Base-by-base conservation (phyloP, 2,888 invertebrate genomes). In the Ganaspis brasiliensis region DNA sequence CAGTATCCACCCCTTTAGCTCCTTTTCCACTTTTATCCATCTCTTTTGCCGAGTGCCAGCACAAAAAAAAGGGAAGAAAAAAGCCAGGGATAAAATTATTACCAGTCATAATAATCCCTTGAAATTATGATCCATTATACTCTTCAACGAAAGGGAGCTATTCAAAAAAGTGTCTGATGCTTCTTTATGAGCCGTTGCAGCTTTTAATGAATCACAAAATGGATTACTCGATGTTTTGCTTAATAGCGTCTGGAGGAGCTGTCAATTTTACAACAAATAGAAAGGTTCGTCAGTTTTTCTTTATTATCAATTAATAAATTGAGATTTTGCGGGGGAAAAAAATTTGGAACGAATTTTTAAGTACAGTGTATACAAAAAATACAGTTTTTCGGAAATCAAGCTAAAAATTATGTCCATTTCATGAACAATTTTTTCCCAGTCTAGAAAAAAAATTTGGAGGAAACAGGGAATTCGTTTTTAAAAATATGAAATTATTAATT, bases 81-180 rank as follows among this genome's bases (percentile, higher is more conserved):
- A 61, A 74, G 76, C 35, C 55, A 35, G 12, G 55, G 55, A 37
- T 56, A 31, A 55, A 52, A 56, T 55, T 74, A 63, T 76, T 76
- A 63, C 74, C 45, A 74, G 72, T 72, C 73, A 76, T 79, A 76
- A 79, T 79, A 76, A 79, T 79, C 74, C 73, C n/a, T 76, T 37
- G 73, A 76, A 75, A 79, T 79, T 79, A 79, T 72, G 72, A 67
- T 67, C 67, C 40, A 45, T 67, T 67, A 67, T 67, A 40, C 67
- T 67, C 67, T 67, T 67, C 24, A 67, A n/a, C 45, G 24, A 24
- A 37, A 40, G 63, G 67, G 67, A 67, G 24, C 24, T 40, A 40
- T 67, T 67, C n/a, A 45, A 67, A 67, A 63, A 67, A 24, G n/a
- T 24, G 40, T 63, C 40, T 63, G 67, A 45, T n/a, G 45, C 40